These are phyloP conservation scores for Uloborus plumipes DNA, from an alignment of 2,888 invertebrate genomes.

Conservation along the genomic window DNA sequence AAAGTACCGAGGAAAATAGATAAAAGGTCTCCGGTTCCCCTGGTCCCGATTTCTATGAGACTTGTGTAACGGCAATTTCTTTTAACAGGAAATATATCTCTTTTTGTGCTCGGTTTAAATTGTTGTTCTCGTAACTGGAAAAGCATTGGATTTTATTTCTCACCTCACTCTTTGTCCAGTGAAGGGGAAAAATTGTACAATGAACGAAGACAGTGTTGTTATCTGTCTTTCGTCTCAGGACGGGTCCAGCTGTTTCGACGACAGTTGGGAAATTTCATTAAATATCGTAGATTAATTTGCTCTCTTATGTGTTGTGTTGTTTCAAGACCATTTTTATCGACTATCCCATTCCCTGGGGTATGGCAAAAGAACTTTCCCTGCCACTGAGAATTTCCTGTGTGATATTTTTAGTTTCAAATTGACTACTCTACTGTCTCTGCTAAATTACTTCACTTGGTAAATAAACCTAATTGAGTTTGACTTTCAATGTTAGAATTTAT, in stretches of 20 bases:
- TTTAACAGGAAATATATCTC: conserved; percentile 45
- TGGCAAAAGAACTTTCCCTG: no score
- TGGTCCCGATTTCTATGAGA: conserved; percentile 40
- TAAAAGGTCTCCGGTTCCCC: conserved; percentile 36
- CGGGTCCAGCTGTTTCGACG: conserved; percentile 27
- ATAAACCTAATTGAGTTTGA: no score
- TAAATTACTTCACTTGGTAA: no score
- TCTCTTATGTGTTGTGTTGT: no score
- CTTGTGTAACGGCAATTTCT: conserved; percentile 38
- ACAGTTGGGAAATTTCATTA: conserved; percentile 53
- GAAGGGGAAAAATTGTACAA: conserved; percentile 29
- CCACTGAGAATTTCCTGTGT: no score
- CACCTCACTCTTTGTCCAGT: conserved; percentile 22
- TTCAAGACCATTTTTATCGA: no score
- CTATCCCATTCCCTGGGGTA: no score
- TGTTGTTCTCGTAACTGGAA: conserved; percentile 49
- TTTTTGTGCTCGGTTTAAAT: conserved; percentile 44
- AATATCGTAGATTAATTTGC: background rate
- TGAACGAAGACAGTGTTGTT: conserved; percentile 23
- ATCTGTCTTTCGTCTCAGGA: conserved; percentile 17
- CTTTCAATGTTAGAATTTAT: no score
- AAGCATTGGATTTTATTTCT: conserved; percentile 47
- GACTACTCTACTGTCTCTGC: no score
- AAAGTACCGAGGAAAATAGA: conserved; percentile 29
- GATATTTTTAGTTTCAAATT: no score